Evolutionary conservation across 2,113 vertebrate genomes (phyloP).

Genomic region (Amblyornis subalaris): DNA sequence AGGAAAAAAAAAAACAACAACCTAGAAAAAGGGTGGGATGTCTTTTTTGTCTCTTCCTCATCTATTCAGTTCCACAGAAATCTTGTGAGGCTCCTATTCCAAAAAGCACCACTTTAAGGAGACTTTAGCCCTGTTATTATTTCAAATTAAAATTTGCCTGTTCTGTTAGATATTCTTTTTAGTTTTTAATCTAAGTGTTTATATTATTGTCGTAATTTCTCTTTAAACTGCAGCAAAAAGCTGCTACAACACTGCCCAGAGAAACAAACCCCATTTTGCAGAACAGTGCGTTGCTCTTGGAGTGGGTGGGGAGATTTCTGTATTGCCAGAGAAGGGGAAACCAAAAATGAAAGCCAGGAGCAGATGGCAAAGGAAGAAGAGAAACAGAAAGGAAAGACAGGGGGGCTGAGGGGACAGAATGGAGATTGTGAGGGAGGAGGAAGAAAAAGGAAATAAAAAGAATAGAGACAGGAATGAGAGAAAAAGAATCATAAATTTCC

Average conservation of each 20-base stretch:
- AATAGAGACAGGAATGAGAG: not conserved
- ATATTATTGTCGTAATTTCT: not conserved
- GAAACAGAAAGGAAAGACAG: not conserved
- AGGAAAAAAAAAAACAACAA: conserved; percentile 8
- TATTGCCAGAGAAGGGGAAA: not conserved
- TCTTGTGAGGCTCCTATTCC: not conserved
- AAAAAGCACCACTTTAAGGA: not conserved
- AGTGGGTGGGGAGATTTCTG: not conserved
- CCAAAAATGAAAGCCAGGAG: not conserved
- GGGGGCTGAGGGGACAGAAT: not conserved
- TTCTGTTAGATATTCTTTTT: not conserved
- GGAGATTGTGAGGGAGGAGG: accelerated
- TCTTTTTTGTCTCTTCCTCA: not conserved
- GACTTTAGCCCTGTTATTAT: not conserved
- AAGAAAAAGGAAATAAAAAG: not conserved
- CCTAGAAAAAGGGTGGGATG: not conserved
- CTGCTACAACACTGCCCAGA: not conserved
- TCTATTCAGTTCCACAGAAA: not conserved
- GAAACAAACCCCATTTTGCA: not conserved
- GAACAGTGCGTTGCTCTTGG: not conserved
- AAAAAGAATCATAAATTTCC: not conserved
- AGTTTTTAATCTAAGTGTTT: not conserved
- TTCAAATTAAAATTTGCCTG: not conserved
- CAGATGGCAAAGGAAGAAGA: not conserved
- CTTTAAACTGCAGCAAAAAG: not conserved